Percentiles rank a stretch among this genome's conserved stretches.
phyloP scores from a whole-genome alignment of 2,113 vertebrate genomes.

The Tenebrosternarchus preto region DNA sequence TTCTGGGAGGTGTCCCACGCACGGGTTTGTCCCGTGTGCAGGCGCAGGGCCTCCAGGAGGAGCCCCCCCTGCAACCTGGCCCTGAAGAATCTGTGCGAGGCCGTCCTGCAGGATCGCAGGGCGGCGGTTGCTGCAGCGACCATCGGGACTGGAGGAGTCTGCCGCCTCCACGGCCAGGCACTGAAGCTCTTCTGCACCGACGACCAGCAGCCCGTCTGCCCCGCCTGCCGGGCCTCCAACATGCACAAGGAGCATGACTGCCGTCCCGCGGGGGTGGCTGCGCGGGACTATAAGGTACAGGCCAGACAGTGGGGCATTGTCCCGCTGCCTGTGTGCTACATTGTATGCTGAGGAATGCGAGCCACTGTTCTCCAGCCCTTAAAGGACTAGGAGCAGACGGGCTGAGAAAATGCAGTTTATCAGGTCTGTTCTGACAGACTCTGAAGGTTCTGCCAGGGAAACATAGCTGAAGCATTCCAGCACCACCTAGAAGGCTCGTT shows the following conservation, averaged over 20 bases:
- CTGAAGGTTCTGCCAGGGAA: conserved; percentile 13
- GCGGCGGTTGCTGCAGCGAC: conserved; percentile 12
- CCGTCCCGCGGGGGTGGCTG: conserved; percentile 66
- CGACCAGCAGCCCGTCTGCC: conserved; percentile 72
- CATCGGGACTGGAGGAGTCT: conserved; percentile 53
- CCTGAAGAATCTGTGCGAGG: conserved; percentile 73
- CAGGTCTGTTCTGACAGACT: conserved; percentile 45
- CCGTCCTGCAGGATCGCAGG: conserved; percentile 57
- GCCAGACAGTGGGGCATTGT: neutral
- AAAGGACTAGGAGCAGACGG: conserved; percentile 14
- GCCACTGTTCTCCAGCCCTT: conserved; percentile 4
- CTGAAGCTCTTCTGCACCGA: conserved; percentile 73
- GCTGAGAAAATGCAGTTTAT: conserved; percentile 51
- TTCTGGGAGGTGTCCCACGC: conserved; percentile 60
- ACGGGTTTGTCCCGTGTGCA: conserved; percentile 68
- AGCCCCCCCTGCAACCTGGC: conserved; percentile 68
- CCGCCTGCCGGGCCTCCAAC: conserved; percentile 71
- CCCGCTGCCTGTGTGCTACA: neutral
- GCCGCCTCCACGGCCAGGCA: conserved; percentile 66
- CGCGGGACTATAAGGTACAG: conserved; percentile 71
- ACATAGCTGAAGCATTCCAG: conserved; percentile 30
- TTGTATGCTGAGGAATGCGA: conserved; percentile 28
- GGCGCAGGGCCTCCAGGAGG: conserved; percentile 63
- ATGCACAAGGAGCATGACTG: conserved; percentile 70
- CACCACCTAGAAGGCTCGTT: conserved; percentile 27